Conservation (phyloP, 1,140 invertebrate species). For the Nephotettix cincticeps region DNA sequence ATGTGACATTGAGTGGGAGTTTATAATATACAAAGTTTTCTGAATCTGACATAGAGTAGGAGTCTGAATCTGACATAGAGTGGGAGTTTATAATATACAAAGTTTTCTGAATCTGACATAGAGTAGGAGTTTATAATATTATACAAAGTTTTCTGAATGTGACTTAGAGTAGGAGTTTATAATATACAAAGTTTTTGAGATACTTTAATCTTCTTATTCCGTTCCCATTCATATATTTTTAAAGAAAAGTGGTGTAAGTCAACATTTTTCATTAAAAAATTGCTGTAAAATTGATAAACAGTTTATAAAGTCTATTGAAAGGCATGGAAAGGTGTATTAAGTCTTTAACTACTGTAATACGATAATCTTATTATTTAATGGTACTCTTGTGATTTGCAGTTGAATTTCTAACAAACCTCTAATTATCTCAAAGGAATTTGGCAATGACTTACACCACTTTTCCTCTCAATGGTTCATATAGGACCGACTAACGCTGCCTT, state of each 20-base stretch:
- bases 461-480: not conserved
- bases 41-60: too few relatives aligned
- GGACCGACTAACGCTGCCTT: too few relatives aligned
- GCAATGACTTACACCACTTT: not conserved
- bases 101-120: too few relatives aligned
- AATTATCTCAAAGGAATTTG: not conserved
- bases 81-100: too few relatives aligned
- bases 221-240: constrained; percentile 6
- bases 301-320: not conserved
- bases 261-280: not conserved
- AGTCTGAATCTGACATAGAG: too few relatives aligned
- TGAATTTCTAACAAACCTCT: constrained; percentile 5
- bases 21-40: too few relatives aligned
- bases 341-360: not conserved
- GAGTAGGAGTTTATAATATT: too few relatives aligned
- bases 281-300: not conserved
- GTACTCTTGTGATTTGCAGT: not conserved
- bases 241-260: constrained; percentile 9
- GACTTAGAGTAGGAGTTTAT: too few relatives aligned
- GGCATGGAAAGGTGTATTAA: not conserved
- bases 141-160: too few relatives aligned
- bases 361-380: not conserved
- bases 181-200: constrained; percentile 9
- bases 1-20: too few relatives aligned
- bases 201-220: constrained; percentile 6